A percentile compares a stretch with the other conserved stretches of the same genome.
Evolutionary conservation across 2,797 vertebrate genomes (phyloP).

Genomic region (Gobio occitaniae): DNA sequence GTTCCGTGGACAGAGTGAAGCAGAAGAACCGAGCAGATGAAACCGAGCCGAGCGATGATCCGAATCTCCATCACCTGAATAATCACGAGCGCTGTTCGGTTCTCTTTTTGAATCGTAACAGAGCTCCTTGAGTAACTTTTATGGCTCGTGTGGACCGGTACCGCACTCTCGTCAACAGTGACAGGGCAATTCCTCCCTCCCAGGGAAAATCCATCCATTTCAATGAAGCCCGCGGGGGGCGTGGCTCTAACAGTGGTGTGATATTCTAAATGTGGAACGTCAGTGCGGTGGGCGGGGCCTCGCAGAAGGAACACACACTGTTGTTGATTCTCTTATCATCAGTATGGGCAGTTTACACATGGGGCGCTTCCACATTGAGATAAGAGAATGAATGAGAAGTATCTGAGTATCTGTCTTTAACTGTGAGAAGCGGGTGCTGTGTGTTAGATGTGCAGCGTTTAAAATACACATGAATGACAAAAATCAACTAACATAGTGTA

Average conservation of each 20-base stretch:
- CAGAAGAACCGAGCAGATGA: conserved; percentile 29
- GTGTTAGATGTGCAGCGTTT: neutral
- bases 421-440: neutral
- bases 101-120: neutral
- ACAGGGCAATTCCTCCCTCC: neutral
- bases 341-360: conserved; percentile 30
- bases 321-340: neutral
- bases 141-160: neutral
- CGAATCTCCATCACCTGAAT: conserved; percentile 41
- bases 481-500: neutral
- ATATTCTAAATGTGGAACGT: conserved; percentile 70
- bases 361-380: conserved; percentile 29
- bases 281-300: conserved; percentile 62
- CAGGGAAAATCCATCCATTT: conserved; percentile 56
- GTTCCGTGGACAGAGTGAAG: neutral
- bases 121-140: neutral
- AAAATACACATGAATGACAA: neutral
- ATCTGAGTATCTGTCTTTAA: neutral
- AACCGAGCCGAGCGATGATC: neutral
- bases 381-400: neutral
- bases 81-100: neutral
- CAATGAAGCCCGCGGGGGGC: conserved; percentile 67
- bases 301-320: neutral
- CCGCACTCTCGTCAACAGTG: neutral
- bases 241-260: conserved; percentile 77